Evolutionary conservation across 2,797 vertebrate genomes (phyloP).

Genomic region (Phalloptychus januarius): DNA sequence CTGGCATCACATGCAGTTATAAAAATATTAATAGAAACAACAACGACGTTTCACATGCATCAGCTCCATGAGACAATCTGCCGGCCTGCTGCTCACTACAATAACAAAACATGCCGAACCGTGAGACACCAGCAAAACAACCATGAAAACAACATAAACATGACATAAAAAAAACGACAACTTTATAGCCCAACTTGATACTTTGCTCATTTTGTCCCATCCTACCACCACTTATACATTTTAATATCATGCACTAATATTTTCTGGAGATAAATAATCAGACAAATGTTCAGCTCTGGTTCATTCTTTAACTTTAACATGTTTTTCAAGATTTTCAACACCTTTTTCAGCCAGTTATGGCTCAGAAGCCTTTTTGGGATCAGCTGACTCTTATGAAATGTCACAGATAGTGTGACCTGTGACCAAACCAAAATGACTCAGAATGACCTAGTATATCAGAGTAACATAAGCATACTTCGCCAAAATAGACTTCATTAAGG

Average conservation of each 20-base stretch:
- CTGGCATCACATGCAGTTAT: constrained; percentile 30
- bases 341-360: not conserved
- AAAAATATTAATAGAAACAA: not conserved
- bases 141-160: not conserved
- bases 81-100: not conserved
- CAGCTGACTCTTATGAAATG: not conserved
- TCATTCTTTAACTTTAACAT: not conserved
- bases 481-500: not conserved
- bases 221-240: not conserved
- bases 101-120: not conserved
- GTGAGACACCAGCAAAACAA: not conserved
- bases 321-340: not conserved
- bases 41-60: constrained; percentile 23
- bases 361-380: not conserved
- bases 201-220: not conserved
- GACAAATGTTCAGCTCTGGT: not conserved
- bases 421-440: not conserved
- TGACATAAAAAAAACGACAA: not conserved
- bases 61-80: constrained; percentile 33
- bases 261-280: not conserved
- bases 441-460: not conserved
- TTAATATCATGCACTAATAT: not conserved
- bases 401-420: not conserved
- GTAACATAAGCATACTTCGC: not conserved
- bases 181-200: not conserved